Conservation (phyloP, 2,888 invertebrate species). For the Heliconius cydno region DNA sequence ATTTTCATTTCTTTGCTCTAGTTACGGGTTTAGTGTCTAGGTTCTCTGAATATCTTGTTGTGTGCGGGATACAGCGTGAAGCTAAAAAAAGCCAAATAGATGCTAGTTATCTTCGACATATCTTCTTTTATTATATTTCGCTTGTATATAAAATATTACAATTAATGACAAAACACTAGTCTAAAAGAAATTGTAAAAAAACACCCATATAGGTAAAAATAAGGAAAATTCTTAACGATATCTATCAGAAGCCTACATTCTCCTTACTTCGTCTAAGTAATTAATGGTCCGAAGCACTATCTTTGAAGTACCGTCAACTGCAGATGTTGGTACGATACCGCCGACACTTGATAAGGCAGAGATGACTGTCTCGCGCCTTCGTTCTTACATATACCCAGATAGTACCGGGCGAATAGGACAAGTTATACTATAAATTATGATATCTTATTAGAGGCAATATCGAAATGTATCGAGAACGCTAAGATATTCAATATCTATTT, state of each 20-base stretch:
- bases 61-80: no score
- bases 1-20: no score
- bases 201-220: background rate
- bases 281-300: constrained; percentile 40
- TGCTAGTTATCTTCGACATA: background rate
- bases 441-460: constrained; percentile 18
- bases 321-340: constrained; percentile 40
- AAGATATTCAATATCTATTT: background rate
- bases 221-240: constrained; percentile 20
- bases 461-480: background rate
- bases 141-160: background rate
- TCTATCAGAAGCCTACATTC: constrained; percentile 24
- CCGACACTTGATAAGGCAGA: constrained; percentile 40
- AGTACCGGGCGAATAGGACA: constrained; percentile 31
- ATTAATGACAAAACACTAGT: background rate
- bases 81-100: no score
- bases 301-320: constrained; percentile 40
- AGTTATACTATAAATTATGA: constrained; percentile 23
- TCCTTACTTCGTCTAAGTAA: constrained; percentile 33
- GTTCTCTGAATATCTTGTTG: no score
- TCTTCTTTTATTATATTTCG: background rate
- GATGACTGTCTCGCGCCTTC: constrained; percentile 40
- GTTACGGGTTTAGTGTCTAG: no score
- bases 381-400: constrained; percentile 33
- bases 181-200: background rate